These are phyloP conservation scores for Nothobranchius furzeri DNA, from an alignment of 2,113 vertebrate genomes.

Conservation along the genomic window DNA sequence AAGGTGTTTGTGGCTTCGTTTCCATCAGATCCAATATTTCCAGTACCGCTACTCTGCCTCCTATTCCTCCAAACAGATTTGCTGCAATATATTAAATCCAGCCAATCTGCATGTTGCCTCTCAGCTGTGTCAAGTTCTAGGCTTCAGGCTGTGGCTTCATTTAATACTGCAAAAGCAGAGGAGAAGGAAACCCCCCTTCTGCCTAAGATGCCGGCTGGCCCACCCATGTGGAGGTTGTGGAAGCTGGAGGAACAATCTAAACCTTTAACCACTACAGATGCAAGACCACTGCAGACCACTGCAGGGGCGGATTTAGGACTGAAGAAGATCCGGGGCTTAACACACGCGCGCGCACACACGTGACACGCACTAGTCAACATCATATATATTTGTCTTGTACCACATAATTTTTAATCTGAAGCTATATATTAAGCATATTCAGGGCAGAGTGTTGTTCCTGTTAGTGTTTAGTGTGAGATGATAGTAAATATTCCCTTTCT, in stretches of 20 bases:
- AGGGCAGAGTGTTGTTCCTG: no score
- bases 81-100: constrained; percentile 51
- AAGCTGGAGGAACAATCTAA: constrained; percentile 33
- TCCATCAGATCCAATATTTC: constrained; percentile 29
- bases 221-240: constrained; percentile 41
- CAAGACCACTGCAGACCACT: constrained; percentile 17
- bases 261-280: constrained; percentile 24
- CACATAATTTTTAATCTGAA: no score
- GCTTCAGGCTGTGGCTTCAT: constrained; percentile 38
- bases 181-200: constrained; percentile 45
- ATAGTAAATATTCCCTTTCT: no score
- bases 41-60: constrained; percentile 9
- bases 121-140: constrained; percentile 47
- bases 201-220: constrained; percentile 34
- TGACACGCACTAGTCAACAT: no score
- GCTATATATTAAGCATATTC: no score
- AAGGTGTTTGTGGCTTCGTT: constrained; percentile 4
- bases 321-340: no score
- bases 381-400: no score
- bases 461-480: no score
- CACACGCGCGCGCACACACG: no score
- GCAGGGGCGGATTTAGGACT: no score
- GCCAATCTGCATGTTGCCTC: constrained; percentile 63
- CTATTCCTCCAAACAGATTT: constrained; percentile 18
- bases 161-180: constrained; percentile 66